Conservation (phyloP, 2,888 invertebrate genomes). For the Drosophila pegasa region DNA sequence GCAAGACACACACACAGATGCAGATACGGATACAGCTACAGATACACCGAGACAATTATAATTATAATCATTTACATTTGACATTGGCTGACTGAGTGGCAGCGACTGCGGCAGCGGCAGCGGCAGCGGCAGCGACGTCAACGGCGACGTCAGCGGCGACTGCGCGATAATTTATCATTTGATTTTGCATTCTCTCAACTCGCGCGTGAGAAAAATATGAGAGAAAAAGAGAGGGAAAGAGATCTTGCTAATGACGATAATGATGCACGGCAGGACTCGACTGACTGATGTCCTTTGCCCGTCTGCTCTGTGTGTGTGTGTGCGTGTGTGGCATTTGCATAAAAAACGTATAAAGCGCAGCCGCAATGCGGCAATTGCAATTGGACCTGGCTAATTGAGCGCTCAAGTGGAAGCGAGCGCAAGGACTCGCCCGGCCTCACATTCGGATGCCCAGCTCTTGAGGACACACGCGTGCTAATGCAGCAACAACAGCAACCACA, state of each 20-base stretch:
- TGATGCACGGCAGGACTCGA: conserved; percentile 23
- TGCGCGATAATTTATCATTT: conserved; percentile 75
- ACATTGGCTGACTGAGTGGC: conserved; percentile 67
- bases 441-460: neutral
- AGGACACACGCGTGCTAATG: conserved; percentile 53
- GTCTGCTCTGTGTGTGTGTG: neutral
- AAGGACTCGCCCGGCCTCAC: neutral
- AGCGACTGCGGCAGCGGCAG: conserved; percentile 32
- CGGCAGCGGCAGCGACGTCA: conserved; percentile 39
- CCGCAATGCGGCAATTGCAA: conserved; percentile 43
- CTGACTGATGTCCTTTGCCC: conserved; percentile 30
- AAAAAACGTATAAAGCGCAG: conserved; percentile 70
- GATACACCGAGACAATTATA: conserved; percentile 63
- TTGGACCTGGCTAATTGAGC: conserved; percentile 57
- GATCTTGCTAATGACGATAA: conserved; percentile 29
- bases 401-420: conserved; percentile 57
- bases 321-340: conserved; percentile 58
- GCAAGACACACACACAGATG: conserved; percentile 32
- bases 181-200: conserved; percentile 47
- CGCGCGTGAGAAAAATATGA: conserved; percentile 55
- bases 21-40: conserved; percentile 9
- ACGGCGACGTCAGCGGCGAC: conserved; percentile 33
- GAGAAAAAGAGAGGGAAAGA: neutral
- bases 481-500: conserved; percentile 35
- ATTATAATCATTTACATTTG: conserved; percentile 78